These are phyloP conservation scores for Clamator glandarius DNA, from an alignment of 2,797 vertebrate genomes.

Conservation along the genomic window DNA sequence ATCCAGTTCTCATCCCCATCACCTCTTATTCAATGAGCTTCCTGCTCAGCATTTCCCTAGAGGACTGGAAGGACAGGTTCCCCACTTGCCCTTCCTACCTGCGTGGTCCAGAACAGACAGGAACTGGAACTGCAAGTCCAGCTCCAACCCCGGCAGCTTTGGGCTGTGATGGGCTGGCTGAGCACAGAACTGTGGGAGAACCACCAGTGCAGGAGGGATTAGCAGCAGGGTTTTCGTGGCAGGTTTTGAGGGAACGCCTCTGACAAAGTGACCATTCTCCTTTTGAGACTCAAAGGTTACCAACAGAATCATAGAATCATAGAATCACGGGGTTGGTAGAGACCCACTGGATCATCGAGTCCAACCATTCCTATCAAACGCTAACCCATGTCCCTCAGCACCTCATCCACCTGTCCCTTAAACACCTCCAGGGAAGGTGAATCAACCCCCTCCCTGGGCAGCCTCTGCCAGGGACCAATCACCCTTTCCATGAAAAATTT, in stretches of 20 bases:
- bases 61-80: conserved; percentile 50
- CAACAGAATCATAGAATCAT: neutral
- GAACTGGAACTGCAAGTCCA: conserved; percentile 21
- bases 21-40: neutral
- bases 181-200: neutral
- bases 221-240: neutral
- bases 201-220: rapidly evolving
- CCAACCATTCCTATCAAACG: no score
- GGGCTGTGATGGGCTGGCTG: neutral
- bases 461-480: no score
- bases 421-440: no score
- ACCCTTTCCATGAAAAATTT: no score
- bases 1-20: neutral
- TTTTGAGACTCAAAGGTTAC: neutral
- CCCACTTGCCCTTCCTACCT: neutral
- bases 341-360: no score
- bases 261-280: neutral
- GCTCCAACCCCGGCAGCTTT: neutral
- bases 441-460: no score
- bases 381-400: no score
- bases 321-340: no score
- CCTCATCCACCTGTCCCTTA: no score
- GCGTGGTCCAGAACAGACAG: neutral
- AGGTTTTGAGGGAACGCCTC: neutral
- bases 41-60: neutral